Conservation (phyloP, 2,113 vertebrate genomes). For the Pavo muticus region DNA sequence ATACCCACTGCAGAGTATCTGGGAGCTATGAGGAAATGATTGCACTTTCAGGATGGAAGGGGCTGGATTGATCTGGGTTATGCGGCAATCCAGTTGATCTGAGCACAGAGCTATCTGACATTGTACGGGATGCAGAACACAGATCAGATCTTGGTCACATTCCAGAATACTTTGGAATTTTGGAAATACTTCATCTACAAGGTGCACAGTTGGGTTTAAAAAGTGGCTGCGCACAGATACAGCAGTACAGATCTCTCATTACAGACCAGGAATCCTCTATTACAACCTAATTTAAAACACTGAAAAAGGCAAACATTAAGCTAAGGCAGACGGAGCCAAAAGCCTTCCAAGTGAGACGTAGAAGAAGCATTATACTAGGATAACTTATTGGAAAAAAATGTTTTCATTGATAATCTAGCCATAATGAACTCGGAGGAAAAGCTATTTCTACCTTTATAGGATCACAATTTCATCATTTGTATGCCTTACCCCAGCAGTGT, state of each 20-base stretch:
- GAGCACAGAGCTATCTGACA: neutral
- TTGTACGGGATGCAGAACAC: neutral
- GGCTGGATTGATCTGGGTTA: neutral
- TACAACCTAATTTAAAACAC: conserved; percentile 44
- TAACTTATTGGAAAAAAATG: conserved; percentile 33
- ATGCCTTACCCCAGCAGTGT: neutral
- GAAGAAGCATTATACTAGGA: conserved; percentile 28
- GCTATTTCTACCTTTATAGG: neutral
- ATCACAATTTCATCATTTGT: neutral
- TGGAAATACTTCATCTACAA: neutral
- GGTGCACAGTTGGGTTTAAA: neutral
- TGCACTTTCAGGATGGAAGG: neutral
- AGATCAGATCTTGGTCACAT: neutral
- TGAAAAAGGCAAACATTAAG: conserved; percentile 51
- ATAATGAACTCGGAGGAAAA: neutral
- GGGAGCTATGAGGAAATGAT: neutral
- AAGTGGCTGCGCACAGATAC: conserved; percentile 11
- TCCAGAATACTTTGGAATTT: neutral
- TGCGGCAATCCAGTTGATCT: neutral
- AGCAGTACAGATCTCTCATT: neutral
- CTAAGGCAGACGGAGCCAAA: conserved; percentile 32
- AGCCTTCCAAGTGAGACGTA: neutral
- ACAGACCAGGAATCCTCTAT: neutral
- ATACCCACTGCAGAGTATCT: neutral
- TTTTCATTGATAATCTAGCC: neutral